These are phyloP conservation scores for Sebastes iracundus DNA, from an alignment of 2,797 vertebrate species.

Conservation along the genomic window DNA sequence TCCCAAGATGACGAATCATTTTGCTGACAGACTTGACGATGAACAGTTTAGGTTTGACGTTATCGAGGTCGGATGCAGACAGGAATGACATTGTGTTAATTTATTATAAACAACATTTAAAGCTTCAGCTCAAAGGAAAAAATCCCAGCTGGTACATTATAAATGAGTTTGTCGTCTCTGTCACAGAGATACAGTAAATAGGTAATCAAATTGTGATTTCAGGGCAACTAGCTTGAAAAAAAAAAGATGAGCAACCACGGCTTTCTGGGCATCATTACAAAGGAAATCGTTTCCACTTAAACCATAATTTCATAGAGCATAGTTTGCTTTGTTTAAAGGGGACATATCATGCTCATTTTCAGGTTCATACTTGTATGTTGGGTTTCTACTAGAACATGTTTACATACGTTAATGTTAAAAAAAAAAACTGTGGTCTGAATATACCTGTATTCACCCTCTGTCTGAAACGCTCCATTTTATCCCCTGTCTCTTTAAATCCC, in stretches of 20 bases:
- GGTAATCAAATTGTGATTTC: slow-evolving; percentile 10
- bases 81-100: not conserved
- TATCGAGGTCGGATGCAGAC: not conserved
- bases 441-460: not conserved
- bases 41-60: not conserved
- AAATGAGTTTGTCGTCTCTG: not conserved
- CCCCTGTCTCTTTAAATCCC: not conserved
- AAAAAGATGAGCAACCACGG: not conserved
- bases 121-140: not conserved
- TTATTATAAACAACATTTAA: not conserved
- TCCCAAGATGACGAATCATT: not conserved
- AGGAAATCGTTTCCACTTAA: not conserved
- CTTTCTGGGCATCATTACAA: not conserved
- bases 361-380: not conserved
- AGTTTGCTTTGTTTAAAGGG: not conserved
- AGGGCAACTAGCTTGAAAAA: not conserved
- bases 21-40: not conserved
- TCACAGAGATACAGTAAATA: not conserved
- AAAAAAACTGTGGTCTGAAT: not conserved
- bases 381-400: not conserved
- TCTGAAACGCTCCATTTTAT: not conserved
- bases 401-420: not conserved
- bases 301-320: not conserved
- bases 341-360: not conserved
- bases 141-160: not conserved